Evolutionary conservation across 2,888 invertebrate genomes (phyloP).

Genomic region (Chymomyza amoena): DNA sequence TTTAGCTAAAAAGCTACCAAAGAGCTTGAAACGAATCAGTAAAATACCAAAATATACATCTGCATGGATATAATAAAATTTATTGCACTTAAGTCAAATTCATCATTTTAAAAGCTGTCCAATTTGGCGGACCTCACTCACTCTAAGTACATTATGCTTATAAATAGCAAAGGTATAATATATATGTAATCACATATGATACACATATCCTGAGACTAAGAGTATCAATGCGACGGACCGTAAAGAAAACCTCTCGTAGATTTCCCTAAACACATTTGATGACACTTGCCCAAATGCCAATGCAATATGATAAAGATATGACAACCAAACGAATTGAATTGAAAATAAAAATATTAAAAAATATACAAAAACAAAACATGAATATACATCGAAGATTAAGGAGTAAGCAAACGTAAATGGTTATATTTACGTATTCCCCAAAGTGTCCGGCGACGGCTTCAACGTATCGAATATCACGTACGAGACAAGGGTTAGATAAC

Average conservation of each 20-base stretch:
- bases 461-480: conserved; percentile 64
- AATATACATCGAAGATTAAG: background rate
- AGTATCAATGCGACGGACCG: background rate
- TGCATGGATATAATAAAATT: background rate
- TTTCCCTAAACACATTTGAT: background rate
- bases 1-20: no score
- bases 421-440: conserved; percentile 46
- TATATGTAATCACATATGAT: background rate
- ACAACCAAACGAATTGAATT: background rate
- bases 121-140: background rate
- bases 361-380: background rate
- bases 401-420: conserved; percentile 3
- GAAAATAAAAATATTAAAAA: background rate
- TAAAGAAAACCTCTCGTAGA: background rate
- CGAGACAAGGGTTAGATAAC: conserved; percentile 61
- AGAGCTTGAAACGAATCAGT: no score
- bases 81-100: background rate
- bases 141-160: background rate
- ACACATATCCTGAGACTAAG: background rate
- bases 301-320: background rate
- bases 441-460: conserved; percentile 52
- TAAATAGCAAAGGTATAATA: background rate
- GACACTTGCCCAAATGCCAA: background rate
- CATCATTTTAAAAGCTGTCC: background rate
- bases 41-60: no score